phyloP scores from a whole-genome alignment of 1,140 invertebrate species.

The Nylanderia fulva region DNA sequence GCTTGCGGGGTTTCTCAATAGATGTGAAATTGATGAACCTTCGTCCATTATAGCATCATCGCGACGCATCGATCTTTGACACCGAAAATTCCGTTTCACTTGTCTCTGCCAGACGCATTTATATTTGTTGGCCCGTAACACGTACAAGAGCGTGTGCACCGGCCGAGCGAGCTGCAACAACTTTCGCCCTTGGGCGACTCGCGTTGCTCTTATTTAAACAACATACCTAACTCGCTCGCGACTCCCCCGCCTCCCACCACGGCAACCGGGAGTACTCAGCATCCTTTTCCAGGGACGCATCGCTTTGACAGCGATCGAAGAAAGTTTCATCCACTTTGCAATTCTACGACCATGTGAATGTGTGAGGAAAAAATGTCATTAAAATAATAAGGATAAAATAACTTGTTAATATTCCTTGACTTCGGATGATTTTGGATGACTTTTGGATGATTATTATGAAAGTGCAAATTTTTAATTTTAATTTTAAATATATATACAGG shows the following conservation, averaged over 20 bases:
- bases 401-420: background rate
- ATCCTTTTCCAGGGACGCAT: conserved; percentile 77
- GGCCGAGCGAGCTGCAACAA: conserved; percentile 76
- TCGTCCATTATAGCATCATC: conserved; percentile 1
- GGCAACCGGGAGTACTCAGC: conserved; percentile 71
- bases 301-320: conserved; percentile 11
- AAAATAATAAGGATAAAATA: background rate
- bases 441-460: too few species aligned
- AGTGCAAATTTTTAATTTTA: too few species aligned
- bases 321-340: conserved; percentile 25
- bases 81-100: conserved; percentile 75
- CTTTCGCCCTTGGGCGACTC: conserved; percentile 84
- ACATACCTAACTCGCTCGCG: conserved; percentile 83
- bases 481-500: too few species aligned
- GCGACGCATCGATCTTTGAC: conserved; percentile 30
- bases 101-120: conserved; percentile 75
- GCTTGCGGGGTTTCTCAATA: background rate
- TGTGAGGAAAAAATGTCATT: background rate
- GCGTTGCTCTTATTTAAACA: conserved; percentile 85
- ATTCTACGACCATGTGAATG: background rate
- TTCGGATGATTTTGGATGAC: too few species aligned
- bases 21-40: background rate
- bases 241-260: conserved; percentile 82
- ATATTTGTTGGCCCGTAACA: conserved; percentile 66
- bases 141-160: conserved; percentile 72